Conservation (phyloP, 2,888 invertebrate genomes). For the Cantharis rustica region DNA sequence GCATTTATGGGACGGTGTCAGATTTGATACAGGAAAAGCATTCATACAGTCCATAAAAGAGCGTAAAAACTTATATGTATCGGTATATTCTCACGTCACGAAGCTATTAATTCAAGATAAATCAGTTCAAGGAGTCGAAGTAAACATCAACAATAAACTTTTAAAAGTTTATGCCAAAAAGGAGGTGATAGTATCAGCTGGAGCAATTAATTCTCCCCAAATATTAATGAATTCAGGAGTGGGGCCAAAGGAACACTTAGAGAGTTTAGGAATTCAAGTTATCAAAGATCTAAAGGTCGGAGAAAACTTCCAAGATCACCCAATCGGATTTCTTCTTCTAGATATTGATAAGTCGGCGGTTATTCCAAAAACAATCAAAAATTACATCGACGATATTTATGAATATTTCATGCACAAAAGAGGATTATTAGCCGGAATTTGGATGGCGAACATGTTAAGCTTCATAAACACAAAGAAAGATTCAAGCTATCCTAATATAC, state of each 20-base stretch:
- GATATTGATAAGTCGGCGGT: not conserved
- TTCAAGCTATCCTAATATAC: constrained; percentile 63
- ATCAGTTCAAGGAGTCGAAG: constrained; percentile 55
- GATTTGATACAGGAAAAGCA: constrained; percentile 83
- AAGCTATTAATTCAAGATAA: constrained; percentile 50
- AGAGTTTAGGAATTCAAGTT: constrained; percentile 47
- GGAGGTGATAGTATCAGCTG: constrained; percentile 85
- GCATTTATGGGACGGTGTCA: constrained; percentile 63
- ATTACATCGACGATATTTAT: constrained; percentile 41
- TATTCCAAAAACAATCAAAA: not conserved
- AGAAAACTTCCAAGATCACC: too few species aligned
- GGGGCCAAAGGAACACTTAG: constrained; percentile 52
- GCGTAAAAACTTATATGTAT: constrained; percentile 62
- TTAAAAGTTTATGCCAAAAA: constrained; percentile 63
- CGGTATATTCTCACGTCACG: constrained; percentile 61
- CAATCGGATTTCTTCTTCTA: constrained; percentile 33
- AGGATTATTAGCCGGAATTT: constrained; percentile 58
- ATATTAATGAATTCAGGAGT: constrained; percentile 71
- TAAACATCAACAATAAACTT: constrained; percentile 39
- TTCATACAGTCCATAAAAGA: constrained; percentile 69
- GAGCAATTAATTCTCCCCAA: constrained; percentile 91
- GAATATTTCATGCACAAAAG: constrained; percentile 57
- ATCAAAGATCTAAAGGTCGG: too few species aligned
- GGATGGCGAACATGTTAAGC: constrained; percentile 55
- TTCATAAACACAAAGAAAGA: constrained; percentile 55